Conservation (phyloP, 1,140 invertebrate species). For the Diuraphis noxia region DNA sequence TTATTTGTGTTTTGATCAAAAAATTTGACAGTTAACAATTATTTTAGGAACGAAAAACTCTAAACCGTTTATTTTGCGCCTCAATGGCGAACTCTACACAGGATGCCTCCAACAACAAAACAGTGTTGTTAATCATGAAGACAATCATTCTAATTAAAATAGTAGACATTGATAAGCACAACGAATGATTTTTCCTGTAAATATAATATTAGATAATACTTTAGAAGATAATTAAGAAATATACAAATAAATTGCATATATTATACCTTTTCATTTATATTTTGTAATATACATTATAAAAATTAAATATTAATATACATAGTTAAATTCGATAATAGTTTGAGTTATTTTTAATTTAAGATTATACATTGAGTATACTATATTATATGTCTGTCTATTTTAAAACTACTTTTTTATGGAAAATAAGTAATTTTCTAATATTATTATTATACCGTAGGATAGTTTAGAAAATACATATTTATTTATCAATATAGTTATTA, state of each 20-base stretch:
- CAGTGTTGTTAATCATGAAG: not conserved
- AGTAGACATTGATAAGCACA: not conserved
- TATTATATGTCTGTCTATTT: not conserved
- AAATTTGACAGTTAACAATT: not conserved
- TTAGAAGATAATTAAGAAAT: not conserved
- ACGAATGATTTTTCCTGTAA: not conserved
- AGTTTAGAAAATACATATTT: not conserved
- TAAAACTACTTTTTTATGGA: not conserved
- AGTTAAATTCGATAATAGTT: not conserved
- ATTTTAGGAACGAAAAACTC: not conserved
- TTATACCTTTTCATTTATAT: not conserved
- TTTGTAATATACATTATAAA: not conserved
- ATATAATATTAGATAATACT: not conserved
- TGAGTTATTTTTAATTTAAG: not conserved
- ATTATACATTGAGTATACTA: not conserved
- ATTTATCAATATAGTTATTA: not conserved
- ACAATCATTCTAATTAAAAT: conserved; percentile 21
- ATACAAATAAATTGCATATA: not conserved
- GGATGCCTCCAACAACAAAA: conserved; percentile 26
- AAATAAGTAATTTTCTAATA: not conserved
- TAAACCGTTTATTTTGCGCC: conserved; percentile 32
- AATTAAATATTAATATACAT: not conserved
- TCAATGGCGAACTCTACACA: conserved; percentile 44
- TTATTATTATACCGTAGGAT: not conserved
- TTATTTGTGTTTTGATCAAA: not conserved